Percentiles rank a stretch among this genome's conserved stretches.
Conservation (phyloP, 2,888 invertebrate species). For the Protophormia terraenovae region DNA sequence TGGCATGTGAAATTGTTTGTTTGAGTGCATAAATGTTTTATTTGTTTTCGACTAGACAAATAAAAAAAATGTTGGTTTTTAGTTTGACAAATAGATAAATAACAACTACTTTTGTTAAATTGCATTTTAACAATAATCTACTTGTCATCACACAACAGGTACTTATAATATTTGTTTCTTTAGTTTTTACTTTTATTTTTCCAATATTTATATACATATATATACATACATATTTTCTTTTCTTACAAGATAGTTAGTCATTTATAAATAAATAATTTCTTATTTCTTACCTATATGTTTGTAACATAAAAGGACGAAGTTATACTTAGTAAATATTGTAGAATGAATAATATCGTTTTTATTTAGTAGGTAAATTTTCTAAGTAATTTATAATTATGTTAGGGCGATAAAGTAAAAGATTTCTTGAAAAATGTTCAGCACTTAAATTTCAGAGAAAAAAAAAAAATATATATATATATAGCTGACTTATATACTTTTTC, state of each 20-base stretch:
- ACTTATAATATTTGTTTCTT: neutral
- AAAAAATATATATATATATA: too few species aligned
- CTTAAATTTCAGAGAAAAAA: too few species aligned
- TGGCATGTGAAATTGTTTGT: neutral
- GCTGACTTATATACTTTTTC: too few species aligned
- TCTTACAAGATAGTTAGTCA: neutral
- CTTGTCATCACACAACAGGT: constrained; percentile 19
- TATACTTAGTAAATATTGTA: too few species aligned
- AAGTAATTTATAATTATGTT: too few species aligned
- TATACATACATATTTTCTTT: neutral
- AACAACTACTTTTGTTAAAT: constrained; percentile 16
- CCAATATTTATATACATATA: neutral
- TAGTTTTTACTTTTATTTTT: neutral
- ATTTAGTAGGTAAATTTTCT: too few species aligned
- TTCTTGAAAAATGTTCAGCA: too few species aligned
- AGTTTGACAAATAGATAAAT: constrained; percentile 25
- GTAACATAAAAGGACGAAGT: too few species aligned
- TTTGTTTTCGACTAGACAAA: neutral
- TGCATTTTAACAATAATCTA: constrained; percentile 15
- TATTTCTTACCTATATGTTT: neutral
- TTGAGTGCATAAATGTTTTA: neutral
- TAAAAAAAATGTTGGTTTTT: neutral
- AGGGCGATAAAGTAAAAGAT: too few species aligned
- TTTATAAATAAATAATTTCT: too few species aligned
- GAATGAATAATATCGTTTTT: too few species aligned